Base-by-base conservation (phyloP, 2,797 vertebrate species). In the Lepidocolaptes lacrymiger region DNA sequence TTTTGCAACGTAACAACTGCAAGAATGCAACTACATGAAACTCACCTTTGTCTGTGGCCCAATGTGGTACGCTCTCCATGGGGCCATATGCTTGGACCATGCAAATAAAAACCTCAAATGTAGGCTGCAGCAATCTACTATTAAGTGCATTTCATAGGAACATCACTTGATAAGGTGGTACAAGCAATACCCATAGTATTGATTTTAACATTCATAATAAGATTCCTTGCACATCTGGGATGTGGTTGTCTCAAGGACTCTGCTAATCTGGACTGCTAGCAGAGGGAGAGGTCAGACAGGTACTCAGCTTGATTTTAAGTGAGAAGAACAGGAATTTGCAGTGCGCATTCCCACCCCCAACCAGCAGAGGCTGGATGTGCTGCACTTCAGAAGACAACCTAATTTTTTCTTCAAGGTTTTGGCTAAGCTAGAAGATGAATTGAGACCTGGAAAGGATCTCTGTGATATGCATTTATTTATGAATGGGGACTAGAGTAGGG, bases 391-490 rank as follows among this genome's bases (percentile, higher is more conserved):
- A 92, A 82, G n/a, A 36, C 24, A 69, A 15, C 1, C 0, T 62
- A 23, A 36, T 49, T 32, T 80, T 72, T 77, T 43, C 54, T 54
- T 84, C 43, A 66, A 78, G 43, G 37, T 77, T 94, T 64, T 78
- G 37, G 56, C 64, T 77, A 67, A 77, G 37, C 64, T 85, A 28
- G 61, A 85, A 71, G 61, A 39, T 54, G 41, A 87, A 41, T 32
- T 49, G 78, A 81, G 72, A 83, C 30, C 51, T 67, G 41, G 32
- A 67, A 75, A 73, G 73, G 28, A 59, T 51, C 77, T 80, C 76
- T 91, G 46, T 93, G 89, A 91, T 39, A 83, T 12, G 28, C 66
- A 78, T 94, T 94, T 93, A 94, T 95, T 94, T 92, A 91, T 89
- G 80, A 88, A 84, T 39, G 69, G 89, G 46, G 76, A 95, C 52